Base-by-base conservation (phyloP, 1,140 invertebrate genomes). In the fruit fly (Drosophila melanogaster) region DNA sequence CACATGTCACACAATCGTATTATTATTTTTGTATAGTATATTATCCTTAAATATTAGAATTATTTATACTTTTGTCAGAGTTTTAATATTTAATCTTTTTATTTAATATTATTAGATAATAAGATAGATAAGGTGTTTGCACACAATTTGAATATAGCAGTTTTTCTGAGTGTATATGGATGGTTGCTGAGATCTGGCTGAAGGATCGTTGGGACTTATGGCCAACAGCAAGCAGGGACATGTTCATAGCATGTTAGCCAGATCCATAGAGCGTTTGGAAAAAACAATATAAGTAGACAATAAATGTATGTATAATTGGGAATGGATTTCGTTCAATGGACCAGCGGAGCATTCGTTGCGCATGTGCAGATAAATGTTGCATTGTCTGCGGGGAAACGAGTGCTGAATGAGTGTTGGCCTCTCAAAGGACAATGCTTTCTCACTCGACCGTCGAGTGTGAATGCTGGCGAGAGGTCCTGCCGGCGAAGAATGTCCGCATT, bases 381-480 rank as follows among this genome's bases (percentile, higher is more conserved):
- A 76, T 84, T 83, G 83, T 56, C 61, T 43, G 53, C 49, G 51
- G 46, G 50, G 38, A 38, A 55, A 65, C 66, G 67, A 71, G 67
- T 71, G 65, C 54, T 85, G 78, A 85, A 85, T 85, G 83, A 67
- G 53, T 59, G 55, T 47, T 69, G 61, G 58, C 74, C 80, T 81
- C 77, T 85, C 81, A 43, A 59, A 14, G 57, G 64, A 85, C 83
- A 85, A 85, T 85, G 38, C 53, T 33, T 54, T 44, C 49, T 60
- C 59, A 78, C 83, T 85, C 78, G 66, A 70, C 69, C 65, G 78
- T 81, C 50, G 83, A 85, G 78, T 81, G 78, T 87, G 81, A 87
- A 71, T 85, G 65, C 74, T 65, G 56, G 83, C 79, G 50, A 75
- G 78, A 60, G 64, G 74, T 78, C 74, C 67, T 57, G 59, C 50